Conservation (phyloP, 2,113 vertebrate species). For the Gnathonemus echidnorhynchus region DNA sequence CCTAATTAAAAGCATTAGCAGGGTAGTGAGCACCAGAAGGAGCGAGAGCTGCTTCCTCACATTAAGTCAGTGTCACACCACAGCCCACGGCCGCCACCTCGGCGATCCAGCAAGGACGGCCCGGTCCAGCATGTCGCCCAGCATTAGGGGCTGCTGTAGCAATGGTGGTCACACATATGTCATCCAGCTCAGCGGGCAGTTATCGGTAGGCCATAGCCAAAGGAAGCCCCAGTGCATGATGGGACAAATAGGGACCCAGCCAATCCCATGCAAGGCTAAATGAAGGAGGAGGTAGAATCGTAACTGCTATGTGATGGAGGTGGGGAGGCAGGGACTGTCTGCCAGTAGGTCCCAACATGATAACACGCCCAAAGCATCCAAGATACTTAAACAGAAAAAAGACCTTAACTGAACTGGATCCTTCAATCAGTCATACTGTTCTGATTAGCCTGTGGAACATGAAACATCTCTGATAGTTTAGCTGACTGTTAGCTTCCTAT, state of each 20-base stretch:
- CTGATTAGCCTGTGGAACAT: neutral
- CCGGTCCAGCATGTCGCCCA: constrained; percentile 3
- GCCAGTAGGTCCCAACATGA: neutral
- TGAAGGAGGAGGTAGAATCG: neutral
- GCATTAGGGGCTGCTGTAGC: constrained; percentile 20
- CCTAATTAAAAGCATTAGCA: constrained; percentile 38
- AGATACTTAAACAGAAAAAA: neutral
- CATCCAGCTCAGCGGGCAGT: neutral
- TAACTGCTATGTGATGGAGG: neutral
- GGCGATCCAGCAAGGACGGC: constrained; percentile 28
- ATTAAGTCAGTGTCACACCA: constrained; percentile 41
- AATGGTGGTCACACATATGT: neutral
- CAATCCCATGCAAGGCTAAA: neutral
- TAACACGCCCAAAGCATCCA: neutral
- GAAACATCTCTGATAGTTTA: neutral
- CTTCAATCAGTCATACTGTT: neutral
- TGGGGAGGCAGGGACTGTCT: neutral
- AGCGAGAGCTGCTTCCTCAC: constrained; percentile 23
- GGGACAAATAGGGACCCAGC: neutral
- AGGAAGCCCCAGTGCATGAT: neutral
- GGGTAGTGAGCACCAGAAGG: constrained; percentile 33
- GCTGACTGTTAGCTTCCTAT: neutral
- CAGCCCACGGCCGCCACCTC: constrained; percentile 29
- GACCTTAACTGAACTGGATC: neutral
- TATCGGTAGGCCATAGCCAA: neutral